phyloP scores from a whole-genome alignment of 2,113 vertebrate species.

The Gorilla gorilla region DNA sequence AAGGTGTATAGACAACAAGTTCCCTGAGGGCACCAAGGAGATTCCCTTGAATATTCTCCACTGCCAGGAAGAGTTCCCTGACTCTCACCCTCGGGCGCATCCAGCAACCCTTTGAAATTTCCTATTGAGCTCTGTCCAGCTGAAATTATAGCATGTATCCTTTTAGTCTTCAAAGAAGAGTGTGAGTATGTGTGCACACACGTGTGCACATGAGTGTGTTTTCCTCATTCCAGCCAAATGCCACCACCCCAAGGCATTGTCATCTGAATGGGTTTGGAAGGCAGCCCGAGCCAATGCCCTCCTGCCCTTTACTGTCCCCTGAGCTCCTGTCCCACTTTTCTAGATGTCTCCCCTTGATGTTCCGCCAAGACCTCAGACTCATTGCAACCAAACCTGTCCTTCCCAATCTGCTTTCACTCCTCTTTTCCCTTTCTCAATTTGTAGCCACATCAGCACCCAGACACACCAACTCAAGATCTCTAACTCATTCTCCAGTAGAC shows the following conservation, averaged over 20 bases:
- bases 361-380: background rate
- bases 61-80: background rate
- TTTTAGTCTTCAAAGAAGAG: background rate
- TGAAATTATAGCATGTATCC: background rate
- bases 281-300: background rate
- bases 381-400: background rate
- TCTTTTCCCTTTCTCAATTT: background rate
- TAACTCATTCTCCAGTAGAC: background rate
- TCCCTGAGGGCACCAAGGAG: background rate
- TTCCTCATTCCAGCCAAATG: slow-evolving; percentile 18
- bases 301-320: background rate
- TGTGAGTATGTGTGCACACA: background rate
- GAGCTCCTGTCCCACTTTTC: background rate
- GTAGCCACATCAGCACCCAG: background rate
- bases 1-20: background rate
- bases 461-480: background rate
- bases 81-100: background rate
- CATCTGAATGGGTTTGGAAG: background rate
- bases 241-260: background rate
- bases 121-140: background rate
- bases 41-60: background rate
- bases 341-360: background rate
- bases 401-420: background rate
- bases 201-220: background rate
- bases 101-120: slow-evolving; percentile 55